These are phyloP conservation scores for Callipepla squamata DNA, from an alignment of 2,113 vertebrate genomes.

Conservation along the genomic window DNA sequence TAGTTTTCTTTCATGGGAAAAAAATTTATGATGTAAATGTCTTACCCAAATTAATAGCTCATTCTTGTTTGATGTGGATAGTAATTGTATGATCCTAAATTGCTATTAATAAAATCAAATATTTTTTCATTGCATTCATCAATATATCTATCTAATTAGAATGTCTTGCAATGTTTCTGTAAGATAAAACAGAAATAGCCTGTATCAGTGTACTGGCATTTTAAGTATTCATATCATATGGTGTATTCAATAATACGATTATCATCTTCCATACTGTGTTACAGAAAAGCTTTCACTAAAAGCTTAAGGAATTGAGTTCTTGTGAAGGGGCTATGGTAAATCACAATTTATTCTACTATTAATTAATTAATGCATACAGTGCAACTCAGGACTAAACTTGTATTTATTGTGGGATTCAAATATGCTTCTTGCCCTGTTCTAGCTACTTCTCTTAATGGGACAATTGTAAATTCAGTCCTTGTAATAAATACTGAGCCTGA, in stretches of 20 bases:
- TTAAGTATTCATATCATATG: neutral
- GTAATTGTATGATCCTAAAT: constrained; percentile 48
- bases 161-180: constrained; percentile 4
- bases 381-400: neutral
- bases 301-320: neutral
- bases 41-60: constrained; percentile 62
- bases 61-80: constrained; percentile 50
- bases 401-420: neutral
- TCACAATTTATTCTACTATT: neutral
- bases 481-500: neutral
- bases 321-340: neutral
- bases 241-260: neutral
- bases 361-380: neutral
- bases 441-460: neutral
- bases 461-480: neutral
- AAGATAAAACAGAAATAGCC: neutral
- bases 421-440: neutral
- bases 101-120: constrained; percentile 58
- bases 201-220: neutral
- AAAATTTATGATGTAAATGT: constrained; percentile 48
- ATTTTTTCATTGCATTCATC: neutral
- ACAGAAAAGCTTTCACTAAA: neutral
- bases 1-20: constrained; percentile 33
- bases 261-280: neutral
- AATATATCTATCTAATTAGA: constrained; percentile 35